These are phyloP conservation scores for Onthophagus sagittarius DNA, from an alignment of 2,888 invertebrate genomes.

Conservation along the genomic window DNA sequence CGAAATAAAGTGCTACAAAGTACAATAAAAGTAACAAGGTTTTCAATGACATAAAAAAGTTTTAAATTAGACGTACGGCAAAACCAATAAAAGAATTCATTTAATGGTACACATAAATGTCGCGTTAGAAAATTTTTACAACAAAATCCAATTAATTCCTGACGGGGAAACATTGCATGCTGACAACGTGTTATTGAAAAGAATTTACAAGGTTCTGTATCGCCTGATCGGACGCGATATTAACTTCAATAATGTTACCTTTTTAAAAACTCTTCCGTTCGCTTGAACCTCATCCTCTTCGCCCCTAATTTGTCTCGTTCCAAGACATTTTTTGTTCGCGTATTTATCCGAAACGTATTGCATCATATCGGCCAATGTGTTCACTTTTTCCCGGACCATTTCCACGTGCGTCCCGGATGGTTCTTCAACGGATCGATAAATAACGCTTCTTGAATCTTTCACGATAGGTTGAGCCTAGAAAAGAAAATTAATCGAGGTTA, in stretches of 20 bases:
- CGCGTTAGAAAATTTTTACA: background rate
- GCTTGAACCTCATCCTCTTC: slow-evolving; percentile 94
- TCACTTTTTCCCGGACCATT: slow-evolving; percentile 71
- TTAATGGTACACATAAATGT: background rate
- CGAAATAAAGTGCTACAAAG: too few species aligned
- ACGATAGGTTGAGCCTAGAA: slow-evolving; percentile 66
- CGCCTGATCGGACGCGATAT: background rate
- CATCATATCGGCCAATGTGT: slow-evolving; percentile 81
- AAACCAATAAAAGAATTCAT: too few species aligned
- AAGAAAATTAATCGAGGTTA: background rate
- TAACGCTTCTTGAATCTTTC: slow-evolving; percentile 62
- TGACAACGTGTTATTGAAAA: background rate
- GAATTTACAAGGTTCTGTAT: background rate
- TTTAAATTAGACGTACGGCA: too few species aligned
- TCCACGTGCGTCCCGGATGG: slow-evolving; percentile 69
- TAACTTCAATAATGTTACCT: slow-evolving; percentile 54
- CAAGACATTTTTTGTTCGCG: slow-evolving; percentile 73
- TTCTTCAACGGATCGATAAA: slow-evolving; percentile 67
- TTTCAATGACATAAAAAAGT: too few species aligned
- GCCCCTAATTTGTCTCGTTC: slow-evolving; percentile 83
- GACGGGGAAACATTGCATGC: background rate
- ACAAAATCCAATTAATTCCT: background rate
- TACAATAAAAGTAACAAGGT: too few species aligned
- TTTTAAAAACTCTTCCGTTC: slow-evolving; percentile 93
- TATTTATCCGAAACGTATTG: slow-evolving; percentile 72